These are phyloP conservation scores for Buteo buteo DNA, from an alignment of 2,113 vertebrate species.

Conservation along the genomic window DNA sequence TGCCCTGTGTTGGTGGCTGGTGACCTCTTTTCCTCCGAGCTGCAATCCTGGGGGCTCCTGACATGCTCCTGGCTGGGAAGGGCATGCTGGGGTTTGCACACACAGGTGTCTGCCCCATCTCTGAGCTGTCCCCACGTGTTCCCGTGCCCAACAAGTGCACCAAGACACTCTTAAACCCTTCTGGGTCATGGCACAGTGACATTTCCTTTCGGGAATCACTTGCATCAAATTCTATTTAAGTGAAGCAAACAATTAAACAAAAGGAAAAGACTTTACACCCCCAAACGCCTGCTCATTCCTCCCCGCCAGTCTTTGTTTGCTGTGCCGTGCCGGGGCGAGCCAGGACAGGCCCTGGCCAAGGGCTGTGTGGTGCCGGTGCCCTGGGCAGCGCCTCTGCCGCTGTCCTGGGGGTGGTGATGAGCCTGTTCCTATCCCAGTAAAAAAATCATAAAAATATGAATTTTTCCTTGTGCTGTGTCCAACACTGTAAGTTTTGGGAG, in stretches of 20 bases:
- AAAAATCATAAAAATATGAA: too few relatives aligned
- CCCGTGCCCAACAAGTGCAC: not conserved
- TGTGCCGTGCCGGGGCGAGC: not conserved
- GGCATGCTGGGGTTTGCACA: not conserved
- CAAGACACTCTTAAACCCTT: not conserved
- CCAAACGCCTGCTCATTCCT: not conserved
- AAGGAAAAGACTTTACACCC: not conserved
- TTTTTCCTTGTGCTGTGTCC: not conserved
- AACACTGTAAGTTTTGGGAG: not conserved
- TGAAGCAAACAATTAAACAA: not conserved
- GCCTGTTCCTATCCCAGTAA: not conserved
- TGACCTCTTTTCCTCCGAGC: not conserved
- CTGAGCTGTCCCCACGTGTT: accelerated
- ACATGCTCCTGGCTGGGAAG: accelerated
- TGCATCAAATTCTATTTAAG: not conserved
- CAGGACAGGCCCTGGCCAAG: not conserved
- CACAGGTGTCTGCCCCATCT: not conserved
- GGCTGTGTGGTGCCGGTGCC: not conserved
- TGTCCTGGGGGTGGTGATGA: not conserved
- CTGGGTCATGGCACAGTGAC: not conserved
- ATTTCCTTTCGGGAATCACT: not conserved
- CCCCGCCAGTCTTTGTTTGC: not conserved
- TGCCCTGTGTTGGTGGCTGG: not conserved
- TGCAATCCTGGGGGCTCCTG: not conserved
- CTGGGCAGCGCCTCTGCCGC: not conserved